Conservation (phyloP, 2,888 invertebrate species). For the Drosophila formosana region DNA sequence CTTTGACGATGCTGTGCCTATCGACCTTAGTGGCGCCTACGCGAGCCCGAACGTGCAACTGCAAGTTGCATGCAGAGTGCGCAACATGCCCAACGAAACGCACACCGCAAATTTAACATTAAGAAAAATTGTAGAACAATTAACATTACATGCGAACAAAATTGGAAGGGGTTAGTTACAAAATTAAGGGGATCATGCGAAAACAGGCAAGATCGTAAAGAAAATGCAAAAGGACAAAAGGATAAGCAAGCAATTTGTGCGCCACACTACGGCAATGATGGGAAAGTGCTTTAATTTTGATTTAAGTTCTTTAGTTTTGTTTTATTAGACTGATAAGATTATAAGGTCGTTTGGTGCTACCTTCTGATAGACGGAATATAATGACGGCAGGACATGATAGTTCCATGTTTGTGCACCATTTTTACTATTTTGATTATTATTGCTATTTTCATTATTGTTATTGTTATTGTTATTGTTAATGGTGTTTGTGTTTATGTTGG, state of each 20-base stretch:
- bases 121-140: slow-evolving; percentile 17
- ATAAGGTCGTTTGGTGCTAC: slow-evolving; percentile 85
- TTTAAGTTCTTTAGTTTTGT: not conserved
- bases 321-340: not conserved
- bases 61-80: slow-evolving; percentile 26
- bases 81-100: slow-evolving; percentile 49
- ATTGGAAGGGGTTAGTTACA: not conserved
- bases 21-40: slow-evolving; percentile 57
- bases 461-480: slow-evolving; percentile 53
- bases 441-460: slow-evolving; percentile 59
- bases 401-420: slow-evolving; percentile 89
- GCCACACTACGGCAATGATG: slow-evolving; percentile 34
- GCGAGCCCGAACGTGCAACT: slow-evolving; percentile 66
- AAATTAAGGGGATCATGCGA: slow-evolving; percentile 27
- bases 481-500: slow-evolving; percentile 48
- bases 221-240: slow-evolving; percentile 1
- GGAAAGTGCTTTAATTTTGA: slow-evolving; percentile 27
- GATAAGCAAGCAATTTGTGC: slow-evolving; percentile 27
- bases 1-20: slow-evolving; percentile 61
- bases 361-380: slow-evolving; percentile 94
- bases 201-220: not conserved
- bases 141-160: slow-evolving; percentile 42
- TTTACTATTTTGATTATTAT: slow-evolving; percentile 74
- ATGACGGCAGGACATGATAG: slow-evolving; percentile 93
- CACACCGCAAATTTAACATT: slow-evolving; percentile 9